A percentile compares a stretch with the other conserved stretches of the same genome.
Evolutionary conservation across 2,797 vertebrate species (phyloP).

Genomic region (Silurus aristotelis): DNA sequence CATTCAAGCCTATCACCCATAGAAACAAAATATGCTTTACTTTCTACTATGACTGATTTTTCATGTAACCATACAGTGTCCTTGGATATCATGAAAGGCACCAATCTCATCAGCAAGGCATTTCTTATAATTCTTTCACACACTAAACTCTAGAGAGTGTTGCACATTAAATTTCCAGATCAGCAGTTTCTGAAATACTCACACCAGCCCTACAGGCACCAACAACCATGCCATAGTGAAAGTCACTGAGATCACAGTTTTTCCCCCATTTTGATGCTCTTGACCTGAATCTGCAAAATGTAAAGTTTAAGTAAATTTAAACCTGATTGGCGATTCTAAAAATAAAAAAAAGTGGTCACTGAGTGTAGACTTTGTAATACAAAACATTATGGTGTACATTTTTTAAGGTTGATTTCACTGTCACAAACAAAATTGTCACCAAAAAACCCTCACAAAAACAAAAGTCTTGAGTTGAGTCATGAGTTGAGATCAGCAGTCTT

Average conservation of each 20-base stretch:
- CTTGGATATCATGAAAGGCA: neutral
- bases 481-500: neutral
- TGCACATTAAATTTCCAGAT: neutral
- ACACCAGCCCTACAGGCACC: neutral
- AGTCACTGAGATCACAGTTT: neutral
- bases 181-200: slow-evolving; percentile 1
- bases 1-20: no score
- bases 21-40: neutral
- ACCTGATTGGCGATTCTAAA: neutral
- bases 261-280: neutral
- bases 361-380: neutral
- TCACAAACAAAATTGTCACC: neutral
- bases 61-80: neutral
- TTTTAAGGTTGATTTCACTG: neutral
- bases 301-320: neutral
- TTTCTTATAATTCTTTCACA: neutral
- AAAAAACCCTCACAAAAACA: neutral
- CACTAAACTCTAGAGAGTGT: neutral
- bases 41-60: neutral
- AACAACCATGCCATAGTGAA: neutral
- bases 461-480: neutral
- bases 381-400: neutral
- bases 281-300: neutral
- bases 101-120: neutral
- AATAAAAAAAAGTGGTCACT: neutral